These are phyloP conservation scores for Cyclophora albipunctata DNA, from an alignment of 2,888 invertebrate genomes.

Conservation along the genomic window DNA sequence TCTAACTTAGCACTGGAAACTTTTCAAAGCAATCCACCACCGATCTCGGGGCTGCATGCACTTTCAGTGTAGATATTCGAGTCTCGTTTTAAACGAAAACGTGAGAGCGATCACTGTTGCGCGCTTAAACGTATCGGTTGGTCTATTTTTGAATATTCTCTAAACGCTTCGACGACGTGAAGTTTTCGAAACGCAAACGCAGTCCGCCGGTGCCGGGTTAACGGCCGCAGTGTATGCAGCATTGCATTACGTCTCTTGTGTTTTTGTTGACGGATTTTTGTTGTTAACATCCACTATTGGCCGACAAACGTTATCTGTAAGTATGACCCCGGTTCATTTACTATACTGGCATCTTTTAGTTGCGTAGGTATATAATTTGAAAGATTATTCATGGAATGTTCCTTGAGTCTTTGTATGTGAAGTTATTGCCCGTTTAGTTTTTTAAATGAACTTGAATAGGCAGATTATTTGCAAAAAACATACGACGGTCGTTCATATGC, in stretches of 20 bases:
- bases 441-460: slow-evolving; percentile 12
- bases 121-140: slow-evolving; percentile 51
- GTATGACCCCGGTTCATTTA: slow-evolving; percentile 70
- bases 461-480: slow-evolving; percentile 21
- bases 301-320: slow-evolving; percentile 68
- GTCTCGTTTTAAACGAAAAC: slow-evolving; percentile 36
- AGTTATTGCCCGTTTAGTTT: slow-evolving; percentile 7
- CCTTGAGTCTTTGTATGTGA: not conserved
- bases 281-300: slow-evolving; percentile 57
- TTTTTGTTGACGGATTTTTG: slow-evolving; percentile 73
- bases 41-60: slow-evolving; percentile 39
- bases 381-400: slow-evolving; percentile 7
- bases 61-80: slow-evolving; percentile 35
- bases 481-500: slow-evolving; percentile 24
- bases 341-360: slow-evolving; percentile 50
- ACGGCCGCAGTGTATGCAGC: slow-evolving; percentile 68
- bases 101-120: slow-evolving; percentile 45
- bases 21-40: slow-evolving; percentile 60
- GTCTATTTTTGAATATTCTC: slow-evolving; percentile 74
- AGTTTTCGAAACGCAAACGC: slow-evolving; percentile 75
- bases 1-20: slow-evolving; percentile 72
- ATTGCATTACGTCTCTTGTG: slow-evolving; percentile 66
- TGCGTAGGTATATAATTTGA: slow-evolving; percentile 14
- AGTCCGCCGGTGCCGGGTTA: slow-evolving; percentile 64
- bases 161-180: slow-evolving; percentile 65